Evolutionary conservation across 1,140 invertebrate genomes (phyloP).

Genomic region (Drosophila persimilis): DNA sequence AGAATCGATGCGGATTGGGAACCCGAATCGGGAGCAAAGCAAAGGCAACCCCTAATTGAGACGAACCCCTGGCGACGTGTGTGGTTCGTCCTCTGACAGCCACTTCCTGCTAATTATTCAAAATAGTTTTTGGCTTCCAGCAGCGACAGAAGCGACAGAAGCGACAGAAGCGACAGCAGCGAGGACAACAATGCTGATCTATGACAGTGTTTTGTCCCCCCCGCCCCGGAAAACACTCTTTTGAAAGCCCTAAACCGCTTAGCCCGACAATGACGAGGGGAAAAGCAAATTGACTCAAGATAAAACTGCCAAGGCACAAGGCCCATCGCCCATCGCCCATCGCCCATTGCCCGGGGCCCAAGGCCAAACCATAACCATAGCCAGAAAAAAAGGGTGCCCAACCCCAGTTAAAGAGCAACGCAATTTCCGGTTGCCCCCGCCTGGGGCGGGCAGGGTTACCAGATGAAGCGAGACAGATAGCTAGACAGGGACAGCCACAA

Average conservation of each 20-base stretch:
- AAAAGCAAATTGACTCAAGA: conserved; percentile 71
- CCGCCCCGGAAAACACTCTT: conserved; percentile 18
- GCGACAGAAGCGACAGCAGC: background rate
- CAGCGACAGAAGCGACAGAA: too few relatives aligned
- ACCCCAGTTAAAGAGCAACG: conserved; percentile 57
- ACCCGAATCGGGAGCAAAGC: conserved; percentile 30
- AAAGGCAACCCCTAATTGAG: conserved; percentile 33
- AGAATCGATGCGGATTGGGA: conserved; percentile 40
- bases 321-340: conserved; percentile 8
- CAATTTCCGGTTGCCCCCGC: conserved; percentile 63
- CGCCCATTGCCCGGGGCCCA: background rate
- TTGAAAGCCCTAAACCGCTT: conserved; percentile 50
- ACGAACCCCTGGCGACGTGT: conserved; percentile 12
- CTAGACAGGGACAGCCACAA: conserved; percentile 9
- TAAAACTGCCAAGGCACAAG: conserved; percentile 58
- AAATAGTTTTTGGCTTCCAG: conserved; percentile 28
- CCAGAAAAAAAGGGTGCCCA: conserved; percentile 62
- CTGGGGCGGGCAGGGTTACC: conserved; percentile 2
- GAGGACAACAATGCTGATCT: conserved; percentile 32
- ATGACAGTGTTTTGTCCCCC: conserved; percentile 12
- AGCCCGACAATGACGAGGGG: conserved; percentile 43
- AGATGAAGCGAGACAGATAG: conserved; percentile 36
- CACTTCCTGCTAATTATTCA: conserved; percentile 56
- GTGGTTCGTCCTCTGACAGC: conserved; percentile 12
- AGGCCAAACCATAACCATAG: conserved; percentile 18